Conservation (phyloP, 2,113 vertebrate species). For the Scophthalmus maximus region DNA sequence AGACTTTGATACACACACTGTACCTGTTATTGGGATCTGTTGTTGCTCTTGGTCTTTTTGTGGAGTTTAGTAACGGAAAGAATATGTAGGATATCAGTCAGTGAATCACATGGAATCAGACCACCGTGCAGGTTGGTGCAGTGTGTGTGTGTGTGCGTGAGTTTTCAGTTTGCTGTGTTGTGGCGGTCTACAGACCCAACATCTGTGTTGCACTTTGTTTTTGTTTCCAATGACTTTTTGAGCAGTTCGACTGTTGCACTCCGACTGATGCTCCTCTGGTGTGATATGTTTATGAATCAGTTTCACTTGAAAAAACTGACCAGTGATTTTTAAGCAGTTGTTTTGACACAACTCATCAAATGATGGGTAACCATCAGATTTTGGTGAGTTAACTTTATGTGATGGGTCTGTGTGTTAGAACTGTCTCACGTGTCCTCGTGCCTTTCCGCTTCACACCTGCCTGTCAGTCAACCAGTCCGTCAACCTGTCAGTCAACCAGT, state of each 20-base stretch:
- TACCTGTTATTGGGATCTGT: too few species aligned
- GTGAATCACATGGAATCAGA: background rate
- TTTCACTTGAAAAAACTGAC: background rate
- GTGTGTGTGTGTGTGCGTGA: background rate
- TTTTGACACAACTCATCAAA: too few species aligned
- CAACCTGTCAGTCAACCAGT: too few species aligned
- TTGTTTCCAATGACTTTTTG: conserved; percentile 9
- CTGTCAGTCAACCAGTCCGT: too few species aligned
- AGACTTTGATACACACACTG: too few species aligned
- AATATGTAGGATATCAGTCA: too few species aligned
- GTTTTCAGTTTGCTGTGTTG: background rate
- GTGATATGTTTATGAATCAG: too few species aligned
- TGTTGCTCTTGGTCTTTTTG: too few species aligned
- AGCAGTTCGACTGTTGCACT: background rate
- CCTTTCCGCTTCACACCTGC: conserved; percentile 58
- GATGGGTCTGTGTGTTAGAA: background rate
- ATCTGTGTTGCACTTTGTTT: background rate
- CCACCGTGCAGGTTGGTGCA: background rate
- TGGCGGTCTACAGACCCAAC: background rate
- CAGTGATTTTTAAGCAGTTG: background rate
- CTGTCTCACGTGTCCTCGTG: conserved; percentile 29
- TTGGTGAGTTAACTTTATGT: background rate
- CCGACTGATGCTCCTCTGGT: background rate
- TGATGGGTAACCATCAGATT: too few species aligned
- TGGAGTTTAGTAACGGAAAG: too few species aligned